Percentiles rank a stretch among this genome's conserved stretches.
Evolutionary conservation across 2,113 vertebrate genomes (phyloP).

Genomic region (Hypomesus transpacificus): DNA sequence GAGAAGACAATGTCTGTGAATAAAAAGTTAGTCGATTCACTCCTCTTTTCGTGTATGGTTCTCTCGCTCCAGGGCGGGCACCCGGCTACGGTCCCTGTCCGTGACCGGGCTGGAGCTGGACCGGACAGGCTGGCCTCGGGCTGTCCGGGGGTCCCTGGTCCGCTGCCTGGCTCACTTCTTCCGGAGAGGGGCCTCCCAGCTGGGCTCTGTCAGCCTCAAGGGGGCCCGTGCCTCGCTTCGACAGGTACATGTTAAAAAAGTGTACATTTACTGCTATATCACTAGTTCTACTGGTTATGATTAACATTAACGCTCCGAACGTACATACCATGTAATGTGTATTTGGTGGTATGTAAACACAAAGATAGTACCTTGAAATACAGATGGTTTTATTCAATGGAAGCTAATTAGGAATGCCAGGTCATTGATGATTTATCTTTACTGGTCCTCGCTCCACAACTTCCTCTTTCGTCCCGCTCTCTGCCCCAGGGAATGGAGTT

Average conservation of each 20-base stretch:
- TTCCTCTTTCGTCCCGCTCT: background rate
- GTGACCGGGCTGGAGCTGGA: slow-evolving; percentile 21
- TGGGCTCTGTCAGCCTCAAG: slow-evolving; percentile 19
- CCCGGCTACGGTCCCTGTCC: slow-evolving; percentile 15
- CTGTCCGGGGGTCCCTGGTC: slow-evolving; percentile 1
- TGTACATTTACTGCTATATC: no score
- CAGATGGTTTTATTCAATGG: no score
- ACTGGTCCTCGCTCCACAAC: background rate
- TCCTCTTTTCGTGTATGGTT: background rate
- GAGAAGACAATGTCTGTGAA: background rate
- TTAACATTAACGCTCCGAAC: no score
- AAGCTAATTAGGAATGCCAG: background rate
- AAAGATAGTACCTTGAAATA: no score
- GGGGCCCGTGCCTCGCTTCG: slow-evolving; percentile 5
- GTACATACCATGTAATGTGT: no score
- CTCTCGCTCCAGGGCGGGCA: slow-evolving; percentile 15
- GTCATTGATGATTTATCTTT: background rate
- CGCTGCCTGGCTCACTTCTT: slow-evolving; percentile 18
- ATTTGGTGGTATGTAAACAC: no score
- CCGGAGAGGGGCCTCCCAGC: slow-evolving; percentile 2
- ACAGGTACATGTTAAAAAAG: slow-evolving; percentile 15
- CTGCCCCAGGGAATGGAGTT: slow-evolving; percentile 25
- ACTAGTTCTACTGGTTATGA: no score
- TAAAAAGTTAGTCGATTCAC: background rate
- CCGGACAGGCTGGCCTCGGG: background rate